phyloP scores from a whole-genome alignment of 2,797 vertebrate genomes.

The Distichodus sexfasciatus region DNA sequence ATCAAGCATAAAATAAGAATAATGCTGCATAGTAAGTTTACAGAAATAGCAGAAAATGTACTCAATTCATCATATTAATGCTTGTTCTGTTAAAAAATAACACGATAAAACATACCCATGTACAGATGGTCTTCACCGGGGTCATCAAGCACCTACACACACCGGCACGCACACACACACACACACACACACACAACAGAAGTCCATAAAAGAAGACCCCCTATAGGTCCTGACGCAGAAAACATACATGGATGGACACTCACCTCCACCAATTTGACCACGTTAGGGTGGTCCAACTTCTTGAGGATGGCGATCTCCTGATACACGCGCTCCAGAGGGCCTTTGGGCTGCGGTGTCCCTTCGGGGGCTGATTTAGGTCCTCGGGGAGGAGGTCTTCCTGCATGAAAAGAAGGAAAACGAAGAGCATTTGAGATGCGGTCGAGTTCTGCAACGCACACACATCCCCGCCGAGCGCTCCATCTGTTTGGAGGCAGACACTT shows the following conservation, averaged over 20 bases:
- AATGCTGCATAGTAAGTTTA: neutral
- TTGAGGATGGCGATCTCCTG: constrained; percentile 98
- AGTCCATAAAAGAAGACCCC: neutral
- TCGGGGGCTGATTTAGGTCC: constrained; percentile 80
- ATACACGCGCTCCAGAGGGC: constrained; percentile 94
- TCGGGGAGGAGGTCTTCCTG: constrained; percentile 92
- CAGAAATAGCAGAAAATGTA: neutral
- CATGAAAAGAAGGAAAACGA: constrained; percentile 24
- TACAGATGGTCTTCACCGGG: constrained; percentile 97
- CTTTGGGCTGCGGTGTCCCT: constrained; percentile 82
- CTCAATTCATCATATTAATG: constrained; percentile 2
- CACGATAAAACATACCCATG: constrained; percentile 82
- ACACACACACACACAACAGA: neutral
- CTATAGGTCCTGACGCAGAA: neutral
- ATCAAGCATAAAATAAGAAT: neutral
- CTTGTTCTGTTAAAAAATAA: constrained; percentile 2
- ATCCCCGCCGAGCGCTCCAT: constrained; percentile 54
- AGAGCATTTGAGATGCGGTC: neutral
- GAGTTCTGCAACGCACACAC: constrained; percentile 3
- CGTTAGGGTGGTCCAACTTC: constrained; percentile 96
- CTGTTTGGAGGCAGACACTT: constrained; percentile 71
- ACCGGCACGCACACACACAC: constrained; percentile 34
- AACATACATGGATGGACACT: constrained; percentile 24
- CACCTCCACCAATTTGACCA: constrained; percentile 96
- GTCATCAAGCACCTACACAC: constrained; percentile 92